These are phyloP conservation scores for Sepiola atlantica DNA, from an alignment of 2,888 invertebrate species.

Conservation along the genomic window DNA sequence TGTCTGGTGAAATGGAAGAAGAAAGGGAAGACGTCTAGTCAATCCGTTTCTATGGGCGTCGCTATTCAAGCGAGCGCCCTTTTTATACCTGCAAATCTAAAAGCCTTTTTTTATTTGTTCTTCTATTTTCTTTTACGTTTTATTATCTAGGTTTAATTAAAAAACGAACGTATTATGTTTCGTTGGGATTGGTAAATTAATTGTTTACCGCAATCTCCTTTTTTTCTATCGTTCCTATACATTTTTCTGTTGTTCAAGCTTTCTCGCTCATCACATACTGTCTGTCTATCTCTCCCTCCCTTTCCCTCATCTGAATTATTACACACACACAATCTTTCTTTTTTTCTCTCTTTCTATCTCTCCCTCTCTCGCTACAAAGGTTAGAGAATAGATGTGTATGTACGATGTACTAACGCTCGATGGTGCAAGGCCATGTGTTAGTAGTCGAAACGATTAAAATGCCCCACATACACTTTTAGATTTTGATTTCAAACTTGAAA, in stretches of 20 bases:
- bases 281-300: not conserved
- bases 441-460: too few species aligned
- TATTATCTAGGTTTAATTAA: too few species aligned
- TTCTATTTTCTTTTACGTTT: not conserved
- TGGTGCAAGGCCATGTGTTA: too few species aligned
- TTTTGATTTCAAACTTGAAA: too few species aligned
- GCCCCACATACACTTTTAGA: too few species aligned
- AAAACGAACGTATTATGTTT: not conserved
- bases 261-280: not conserved
- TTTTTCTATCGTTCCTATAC: not conserved
- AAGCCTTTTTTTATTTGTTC: not conserved
- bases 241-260: not conserved
- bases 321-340: not conserved
- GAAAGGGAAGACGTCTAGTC: not conserved
- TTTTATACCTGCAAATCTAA: not conserved
- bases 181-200: not conserved
- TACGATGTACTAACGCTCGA: too few species aligned
- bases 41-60: not conserved
- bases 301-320: too few species aligned
- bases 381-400: too few species aligned
- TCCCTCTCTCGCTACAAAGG: not conserved
- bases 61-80: not conserved
- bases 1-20: not conserved
- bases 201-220: not conserved
- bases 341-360: not conserved